Base-by-base conservation (phyloP, 2,888 invertebrate species). In the Eupithecia abbreviata region DNA sequence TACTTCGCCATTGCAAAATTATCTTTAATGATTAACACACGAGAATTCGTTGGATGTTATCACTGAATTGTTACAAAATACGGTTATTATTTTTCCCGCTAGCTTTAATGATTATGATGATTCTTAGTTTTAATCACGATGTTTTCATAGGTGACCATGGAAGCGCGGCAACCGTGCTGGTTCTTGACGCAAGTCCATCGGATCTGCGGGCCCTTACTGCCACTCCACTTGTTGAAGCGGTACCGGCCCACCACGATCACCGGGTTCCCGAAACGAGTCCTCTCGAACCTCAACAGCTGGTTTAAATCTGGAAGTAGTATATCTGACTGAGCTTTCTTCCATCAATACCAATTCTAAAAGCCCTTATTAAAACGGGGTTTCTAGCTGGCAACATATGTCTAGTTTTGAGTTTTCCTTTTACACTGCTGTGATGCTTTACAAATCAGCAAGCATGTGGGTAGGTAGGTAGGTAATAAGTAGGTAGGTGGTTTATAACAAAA, bases 121-220 rank as follows among this genome's bases (percentile, higher is more conserved):
- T 90, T 90, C 67, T 79, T 87, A 10, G 83, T 81, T 51, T 84
- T 89, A 42, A 91, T 80, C 55, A 92, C 90, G 15, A 84, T 75
- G 71, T 89, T 88, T 18, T 90, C 84, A 6, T 87, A 78, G 1
- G 92, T 92, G 65, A 86, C 86, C 71, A 92, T 80, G 30, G 89
- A 87, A 3, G 91, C 91, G 3, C 90, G 85, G 77, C 92, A 92
- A 4, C 92, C 92, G 43, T 82, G 82, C 76, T 89, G 88, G 75
- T 89, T 89, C 83, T 91, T 92, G 12, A 88, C 85, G 78, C 92
- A 92, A 15, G 85, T 89, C 92, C 92, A 92, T 4, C 91, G 83
- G 15, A 86, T 82, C 72, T 86, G 85, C 0, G 86, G 85, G 0
- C 89, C 90, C 70, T 83, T 88, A 81, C 90, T 89, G 68, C 89